Evolutionary conservation across 2,888 invertebrate genomes (phyloP).

Genomic region (Tuta absoluta): DNA sequence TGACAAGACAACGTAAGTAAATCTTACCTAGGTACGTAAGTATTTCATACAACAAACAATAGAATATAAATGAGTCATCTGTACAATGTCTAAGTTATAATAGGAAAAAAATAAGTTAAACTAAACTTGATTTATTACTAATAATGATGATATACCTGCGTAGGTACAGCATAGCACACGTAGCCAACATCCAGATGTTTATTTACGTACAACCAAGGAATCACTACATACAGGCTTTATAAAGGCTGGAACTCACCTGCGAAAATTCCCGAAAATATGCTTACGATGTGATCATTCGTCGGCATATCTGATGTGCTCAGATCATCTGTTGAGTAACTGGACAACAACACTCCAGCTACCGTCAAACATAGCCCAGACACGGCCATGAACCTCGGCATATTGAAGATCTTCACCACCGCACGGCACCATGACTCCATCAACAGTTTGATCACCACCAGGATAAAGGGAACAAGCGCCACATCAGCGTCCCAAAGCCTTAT

Average conservation of each 20-base stretch:
- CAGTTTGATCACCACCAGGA: conserved; percentile 80
- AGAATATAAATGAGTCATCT: neutral
- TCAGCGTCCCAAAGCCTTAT: conserved; percentile 81
- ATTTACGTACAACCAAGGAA: too few relatives aligned
- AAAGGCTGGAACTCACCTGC: conserved; percentile 61
- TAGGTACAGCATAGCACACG: too few relatives aligned
- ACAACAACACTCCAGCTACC: conserved; percentile 79
- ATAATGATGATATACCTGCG: neutral
- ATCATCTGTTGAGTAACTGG: conserved; percentile 72
- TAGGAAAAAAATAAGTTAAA: neutral
- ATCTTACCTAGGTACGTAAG: too few relatives aligned
- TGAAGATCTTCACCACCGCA: conserved; percentile 78
- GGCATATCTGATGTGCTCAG: conserved; percentile 35
- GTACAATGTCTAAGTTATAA: neutral
- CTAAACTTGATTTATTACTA: neutral
- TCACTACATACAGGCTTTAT: too few relatives aligned
- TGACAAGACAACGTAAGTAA: neutral
- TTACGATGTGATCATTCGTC: conserved; percentile 71
- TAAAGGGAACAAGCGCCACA: conserved; percentile 81
- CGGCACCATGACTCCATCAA: conserved; percentile 83
- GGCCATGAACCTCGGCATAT: conserved; percentile 82
- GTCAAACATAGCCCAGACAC: conserved; percentile 80
- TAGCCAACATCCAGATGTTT: too few relatives aligned
- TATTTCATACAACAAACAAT: conserved; percentile 2
- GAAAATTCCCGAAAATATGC: conserved; percentile 76